These are phyloP conservation scores for Paramormyrops kingsleyae DNA, from an alignment of 2,113 vertebrate genomes.

Conservation along the genomic window DNA sequence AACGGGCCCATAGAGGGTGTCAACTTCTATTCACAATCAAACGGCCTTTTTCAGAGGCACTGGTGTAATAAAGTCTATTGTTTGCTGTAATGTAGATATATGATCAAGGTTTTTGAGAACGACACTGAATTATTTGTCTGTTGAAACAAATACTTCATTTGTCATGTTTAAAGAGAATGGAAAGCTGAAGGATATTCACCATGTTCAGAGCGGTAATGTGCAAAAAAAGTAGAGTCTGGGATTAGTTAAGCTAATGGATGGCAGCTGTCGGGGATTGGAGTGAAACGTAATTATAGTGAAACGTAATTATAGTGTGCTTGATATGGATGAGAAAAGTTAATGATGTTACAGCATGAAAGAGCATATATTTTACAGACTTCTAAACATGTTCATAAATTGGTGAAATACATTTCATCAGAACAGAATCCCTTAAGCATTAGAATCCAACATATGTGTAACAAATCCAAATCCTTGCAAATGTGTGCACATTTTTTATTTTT, in stretches of 20 bases:
- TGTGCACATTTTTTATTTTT: neutral
- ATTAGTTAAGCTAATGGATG: neutral
- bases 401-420: neutral
- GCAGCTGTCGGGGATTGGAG: neutral
- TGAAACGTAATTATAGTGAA: neutral
- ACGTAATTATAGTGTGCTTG: neutral
- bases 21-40: too few species aligned
- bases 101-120: neutral
- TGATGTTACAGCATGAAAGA: neutral
- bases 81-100: neutral
- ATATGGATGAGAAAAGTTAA: neutral
- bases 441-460: too few species aligned
- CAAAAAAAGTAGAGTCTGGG: neutral
- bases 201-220: neutral
- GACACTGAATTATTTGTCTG: neutral
- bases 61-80: neutral
- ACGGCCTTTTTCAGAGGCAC: neutral
- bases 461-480: neutral
- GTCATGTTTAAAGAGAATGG: neutral
- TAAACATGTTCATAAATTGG: too few species aligned
- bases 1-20: neutral
- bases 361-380: neutral
- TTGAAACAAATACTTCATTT: neutral
- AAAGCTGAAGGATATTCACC: neutral
- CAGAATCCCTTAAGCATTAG: too few species aligned